A percentile compares a stretch with the other conserved stretches of the same genome.
Conservation (phyloP, 2,113 vertebrate genomes). For the Vimba vimba region DNA sequence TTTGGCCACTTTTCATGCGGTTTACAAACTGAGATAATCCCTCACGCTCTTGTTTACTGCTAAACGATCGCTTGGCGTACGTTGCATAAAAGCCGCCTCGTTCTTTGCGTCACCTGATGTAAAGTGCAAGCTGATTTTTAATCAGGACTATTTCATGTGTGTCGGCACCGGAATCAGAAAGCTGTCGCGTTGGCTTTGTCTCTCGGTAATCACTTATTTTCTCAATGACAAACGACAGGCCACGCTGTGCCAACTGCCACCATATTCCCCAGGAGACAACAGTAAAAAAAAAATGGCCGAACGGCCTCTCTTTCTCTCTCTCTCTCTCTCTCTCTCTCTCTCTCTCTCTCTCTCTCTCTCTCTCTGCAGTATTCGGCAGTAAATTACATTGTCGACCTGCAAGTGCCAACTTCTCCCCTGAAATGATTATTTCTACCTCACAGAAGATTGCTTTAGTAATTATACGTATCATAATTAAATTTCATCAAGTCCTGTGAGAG, state of each 20-base stretch:
- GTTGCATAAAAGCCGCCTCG: neutral
- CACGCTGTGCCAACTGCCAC: conserved; percentile 47
- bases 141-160: conserved; percentile 43
- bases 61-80: neutral
- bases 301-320: conserved; percentile 26
- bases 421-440: conserved; percentile 76
- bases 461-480: conserved; percentile 82
- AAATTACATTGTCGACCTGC: conserved; percentile 71
- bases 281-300: conserved; percentile 44
- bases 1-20: conserved; percentile 20
- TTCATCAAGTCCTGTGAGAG: conserved; percentile 76
- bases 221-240: conserved; percentile 56
- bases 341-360: conserved; percentile 55
- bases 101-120: conserved; percentile 23
- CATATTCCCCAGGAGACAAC: conserved; percentile 52
- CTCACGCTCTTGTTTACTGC: conserved; percentile 18
- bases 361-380: conserved; percentile 56
- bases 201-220: conserved; percentile 52
- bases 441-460: conserved; percentile 82
- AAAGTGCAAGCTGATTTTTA: conserved; percentile 36
- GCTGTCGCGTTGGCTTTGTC: conserved; percentile 37
- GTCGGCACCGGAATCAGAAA: conserved; percentile 25
- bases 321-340: conserved; percentile 57
- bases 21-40: conserved; percentile 40
- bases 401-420: conserved; percentile 67